Percentiles rank a stretch among this genome's conserved stretches.
These are phyloP conservation scores for Chionoecetes opilio DNA, from an alignment of 1,140 invertebrate genomes.

Conservation along the genomic window DNA sequence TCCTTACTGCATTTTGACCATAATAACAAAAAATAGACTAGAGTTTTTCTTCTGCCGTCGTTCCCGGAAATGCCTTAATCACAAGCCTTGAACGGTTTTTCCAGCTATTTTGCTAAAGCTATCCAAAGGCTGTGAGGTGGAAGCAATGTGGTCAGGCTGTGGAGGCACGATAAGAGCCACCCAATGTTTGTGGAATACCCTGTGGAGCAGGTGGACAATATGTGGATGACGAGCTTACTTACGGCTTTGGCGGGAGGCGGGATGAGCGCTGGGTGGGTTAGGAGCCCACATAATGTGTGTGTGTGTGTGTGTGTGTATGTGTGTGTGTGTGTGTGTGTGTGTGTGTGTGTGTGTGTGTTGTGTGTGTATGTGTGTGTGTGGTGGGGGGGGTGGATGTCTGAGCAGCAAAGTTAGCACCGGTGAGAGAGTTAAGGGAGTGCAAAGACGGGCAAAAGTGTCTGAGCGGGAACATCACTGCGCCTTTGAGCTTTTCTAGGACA, in stretches of 20 bases:
- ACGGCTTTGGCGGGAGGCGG: background rate
- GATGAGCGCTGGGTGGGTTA: background rate
- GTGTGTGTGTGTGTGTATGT: background rate
- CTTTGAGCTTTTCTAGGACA: background rate
- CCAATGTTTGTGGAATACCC: background rate
- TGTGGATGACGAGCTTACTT: background rate
- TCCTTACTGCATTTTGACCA: no score
- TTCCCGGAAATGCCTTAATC: background rate
- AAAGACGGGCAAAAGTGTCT: background rate
- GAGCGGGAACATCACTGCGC: background rate
- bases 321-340: background rate
- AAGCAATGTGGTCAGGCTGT: constrained; percentile 5
- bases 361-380: background rate
- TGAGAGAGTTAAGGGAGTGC: background rate
- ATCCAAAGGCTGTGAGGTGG: background rate
- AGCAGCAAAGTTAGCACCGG: background rate
- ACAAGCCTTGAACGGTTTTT: constrained; percentile 14
- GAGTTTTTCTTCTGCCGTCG: no score
- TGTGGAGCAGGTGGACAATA: background rate
- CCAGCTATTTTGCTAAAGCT: constrained; percentile 17
- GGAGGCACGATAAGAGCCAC: constrained; percentile 13
- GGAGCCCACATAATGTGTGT: no score
- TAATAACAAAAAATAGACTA: no score
- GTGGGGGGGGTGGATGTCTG: background rate
- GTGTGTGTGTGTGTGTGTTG: background rate